Conservation (phyloP, 1,140 invertebrate genomes). For the Caenorhabditis latens region DNA sequence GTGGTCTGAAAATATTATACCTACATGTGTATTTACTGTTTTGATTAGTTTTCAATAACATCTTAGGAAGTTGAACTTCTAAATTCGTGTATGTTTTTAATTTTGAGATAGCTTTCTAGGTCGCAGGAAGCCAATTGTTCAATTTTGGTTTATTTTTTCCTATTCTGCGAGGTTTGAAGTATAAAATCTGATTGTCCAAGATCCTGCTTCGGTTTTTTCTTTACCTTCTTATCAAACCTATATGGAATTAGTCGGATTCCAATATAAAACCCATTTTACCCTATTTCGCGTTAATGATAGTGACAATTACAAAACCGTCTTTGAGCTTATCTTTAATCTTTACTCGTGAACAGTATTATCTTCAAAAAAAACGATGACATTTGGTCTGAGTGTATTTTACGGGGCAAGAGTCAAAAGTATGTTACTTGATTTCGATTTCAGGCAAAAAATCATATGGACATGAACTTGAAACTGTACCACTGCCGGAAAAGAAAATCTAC, state of each 20-base stretch:
- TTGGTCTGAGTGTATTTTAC: not conserved
- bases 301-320: conserved; percentile 7
- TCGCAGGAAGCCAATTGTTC: no score
- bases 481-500: conserved; percentile 58
- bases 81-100: not conserved
- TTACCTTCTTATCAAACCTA: no score
- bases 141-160: no score
- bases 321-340: conserved; percentile 17
- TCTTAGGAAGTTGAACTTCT: not conserved
- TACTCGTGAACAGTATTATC: not conserved
- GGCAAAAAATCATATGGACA: conserved; percentile 17
- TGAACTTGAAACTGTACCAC: conserved; percentile 46
- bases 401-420: not conserved
- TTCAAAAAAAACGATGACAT: conserved; percentile 10
- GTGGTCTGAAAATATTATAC: not conserved
- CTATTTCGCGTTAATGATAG: not conserved
- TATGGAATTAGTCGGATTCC: no score
- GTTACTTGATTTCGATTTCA: not conserved
- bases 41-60: not conserved
- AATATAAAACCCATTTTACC: not conserved
- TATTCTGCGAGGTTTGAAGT: no score
- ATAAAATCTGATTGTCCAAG: no score
- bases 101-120: not conserved
- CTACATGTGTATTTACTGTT: not conserved
- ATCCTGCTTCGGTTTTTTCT: no score